Percentiles rank a stretch among this genome's conserved stretches.
Conservation (phyloP, 2,113 vertebrate genomes). For the Esox niger region DNA sequence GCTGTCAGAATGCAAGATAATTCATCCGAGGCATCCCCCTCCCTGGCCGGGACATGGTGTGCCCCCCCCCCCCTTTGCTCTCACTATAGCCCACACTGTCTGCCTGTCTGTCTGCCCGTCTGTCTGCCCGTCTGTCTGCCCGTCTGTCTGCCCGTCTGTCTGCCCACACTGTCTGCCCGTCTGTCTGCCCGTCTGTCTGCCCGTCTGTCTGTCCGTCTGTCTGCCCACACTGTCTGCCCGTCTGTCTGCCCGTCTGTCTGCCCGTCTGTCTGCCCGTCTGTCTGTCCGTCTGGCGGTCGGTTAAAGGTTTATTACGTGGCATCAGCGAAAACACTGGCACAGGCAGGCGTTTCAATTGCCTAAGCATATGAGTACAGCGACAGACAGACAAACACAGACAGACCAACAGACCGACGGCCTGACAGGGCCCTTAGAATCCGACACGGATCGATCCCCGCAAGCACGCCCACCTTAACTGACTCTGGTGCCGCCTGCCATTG, state of each 20-base stretch:
- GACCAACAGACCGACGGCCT: slow-evolving; percentile 12
- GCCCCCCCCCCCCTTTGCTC: neutral
- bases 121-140: no score
- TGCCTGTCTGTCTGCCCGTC: neutral
- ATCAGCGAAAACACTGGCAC: no score
- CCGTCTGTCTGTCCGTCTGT: slow-evolving; percentile 1
- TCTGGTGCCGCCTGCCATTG: slow-evolving; percentile 4
- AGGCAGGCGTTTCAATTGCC: neutral
- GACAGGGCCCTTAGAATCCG: neutral
- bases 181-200: no score
- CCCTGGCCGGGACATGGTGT: neutral
- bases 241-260: slow-evolving; percentile 3
- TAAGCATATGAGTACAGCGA: neutral
- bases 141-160: neutral
- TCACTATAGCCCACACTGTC: neutral
- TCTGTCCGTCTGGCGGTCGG: neutral
- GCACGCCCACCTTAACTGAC: neutral
- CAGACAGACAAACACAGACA: neutral
- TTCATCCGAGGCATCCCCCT: slow-evolving; percentile 38
- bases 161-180: slow-evolving; percentile 1
- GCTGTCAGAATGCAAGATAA: slow-evolving; percentile 51
- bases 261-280: neutral
- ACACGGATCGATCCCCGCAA: neutral
- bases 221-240: no score
- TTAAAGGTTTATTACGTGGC: neutral